phyloP scores from a whole-genome alignment of 92 coral and sea anemone species.

The Zoanthus gigantus region DNA sequence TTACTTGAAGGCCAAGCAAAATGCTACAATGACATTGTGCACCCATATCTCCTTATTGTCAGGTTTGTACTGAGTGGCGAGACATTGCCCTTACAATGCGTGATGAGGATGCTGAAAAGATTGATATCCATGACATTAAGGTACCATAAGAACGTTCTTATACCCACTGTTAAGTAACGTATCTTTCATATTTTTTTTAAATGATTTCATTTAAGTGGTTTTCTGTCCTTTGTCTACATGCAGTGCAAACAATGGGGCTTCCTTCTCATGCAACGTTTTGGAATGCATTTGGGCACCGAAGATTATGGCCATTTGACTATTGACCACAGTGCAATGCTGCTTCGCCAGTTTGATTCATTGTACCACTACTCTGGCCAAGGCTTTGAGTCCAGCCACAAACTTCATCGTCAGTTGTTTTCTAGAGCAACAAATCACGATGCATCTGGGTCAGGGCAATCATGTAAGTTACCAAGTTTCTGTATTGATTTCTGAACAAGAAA shows the following conservation, averaged over 20 bases:
- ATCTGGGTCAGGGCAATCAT: constrained; percentile 53
- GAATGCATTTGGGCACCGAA: constrained; percentile 54
- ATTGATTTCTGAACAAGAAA: not conserved
- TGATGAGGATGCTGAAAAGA: not conserved
- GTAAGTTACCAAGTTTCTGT: constrained; percentile 37
- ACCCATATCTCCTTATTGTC: too few relatives aligned
- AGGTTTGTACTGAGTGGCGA: constrained; percentile 1
- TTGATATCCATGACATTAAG: not conserved
- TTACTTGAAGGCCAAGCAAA: too few relatives aligned
- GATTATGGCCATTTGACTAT: constrained; percentile 62
- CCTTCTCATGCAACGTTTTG: constrained; percentile 56
- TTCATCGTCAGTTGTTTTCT: constrained; percentile 64
- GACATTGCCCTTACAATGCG: not conserved
- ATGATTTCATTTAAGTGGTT: too few relatives aligned
- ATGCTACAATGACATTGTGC: too few relatives aligned
- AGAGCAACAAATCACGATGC: constrained; percentile 68
- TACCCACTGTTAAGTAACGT: too few relatives aligned
- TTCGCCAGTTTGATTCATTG: constrained; percentile 46
- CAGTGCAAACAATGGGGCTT: constrained; percentile 63
- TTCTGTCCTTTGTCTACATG: not conserved
- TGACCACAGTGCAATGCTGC: constrained; percentile 59
- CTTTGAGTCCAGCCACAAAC: constrained; percentile 68
- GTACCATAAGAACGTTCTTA: not conserved
- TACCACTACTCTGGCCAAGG: constrained; percentile 68
- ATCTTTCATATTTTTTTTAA: too few relatives aligned